Evolutionary conservation across 2,888 invertebrate species (phyloP).

Genomic region (Allacma fusca): DNA sequence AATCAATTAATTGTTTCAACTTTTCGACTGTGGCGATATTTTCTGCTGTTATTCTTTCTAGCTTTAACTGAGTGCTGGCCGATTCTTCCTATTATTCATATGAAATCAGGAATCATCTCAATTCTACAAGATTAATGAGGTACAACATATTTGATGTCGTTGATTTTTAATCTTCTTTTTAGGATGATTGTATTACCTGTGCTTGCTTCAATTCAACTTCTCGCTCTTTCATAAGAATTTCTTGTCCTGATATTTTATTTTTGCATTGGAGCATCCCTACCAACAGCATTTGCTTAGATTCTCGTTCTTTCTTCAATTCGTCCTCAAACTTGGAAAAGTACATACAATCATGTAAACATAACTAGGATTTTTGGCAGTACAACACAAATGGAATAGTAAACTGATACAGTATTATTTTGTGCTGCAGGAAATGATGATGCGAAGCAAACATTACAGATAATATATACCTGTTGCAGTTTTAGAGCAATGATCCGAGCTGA

Average conservation of each 20-base stretch:
- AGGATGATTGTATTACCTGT: slow-evolving; percentile 35
- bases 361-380: not conserved
- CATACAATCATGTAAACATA: not conserved
- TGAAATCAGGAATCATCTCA: not conserved
- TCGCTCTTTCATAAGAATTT: slow-evolving; percentile 32
- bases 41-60: not conserved
- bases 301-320: slow-evolving; percentile 49
- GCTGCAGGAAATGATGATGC: too few relatives aligned
- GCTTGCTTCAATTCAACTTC: slow-evolving; percentile 31
- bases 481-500: slow-evolving; percentile 49
- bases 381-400: not conserved
- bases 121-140: not conserved
- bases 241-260: slow-evolving; percentile 47
- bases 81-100: not conserved
- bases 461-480: slow-evolving; percentile 55
- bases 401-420: not conserved
- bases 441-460: too few relatives aligned
- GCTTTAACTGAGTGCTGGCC: not conserved
- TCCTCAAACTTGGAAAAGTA: slow-evolving; percentile 46
- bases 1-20: slow-evolving; percentile 1
- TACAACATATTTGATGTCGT: not conserved
- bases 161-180: not conserved
- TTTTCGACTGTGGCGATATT: not conserved
- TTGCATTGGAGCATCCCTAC: slow-evolving; percentile 53
- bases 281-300: slow-evolving; percentile 51